These are phyloP conservation scores for Tragulus kanchil DNA, from an alignment of 2,113 vertebrate genomes.

Conservation along the genomic window DNA sequence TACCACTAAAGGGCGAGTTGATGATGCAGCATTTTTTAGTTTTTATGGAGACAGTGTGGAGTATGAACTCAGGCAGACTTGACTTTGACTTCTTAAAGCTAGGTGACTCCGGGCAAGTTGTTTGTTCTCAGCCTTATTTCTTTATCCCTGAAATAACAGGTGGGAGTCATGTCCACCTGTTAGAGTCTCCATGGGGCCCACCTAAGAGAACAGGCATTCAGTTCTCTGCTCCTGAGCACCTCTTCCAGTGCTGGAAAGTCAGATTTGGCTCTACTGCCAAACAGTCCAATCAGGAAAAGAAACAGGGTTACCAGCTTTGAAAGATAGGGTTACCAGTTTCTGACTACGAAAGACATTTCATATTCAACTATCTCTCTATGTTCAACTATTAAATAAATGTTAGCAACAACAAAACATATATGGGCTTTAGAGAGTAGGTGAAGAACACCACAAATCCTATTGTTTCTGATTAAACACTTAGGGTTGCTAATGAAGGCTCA, in stretches of 20 bases:
- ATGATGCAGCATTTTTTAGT: not conserved
- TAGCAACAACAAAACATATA: not conserved
- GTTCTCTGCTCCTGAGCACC: not conserved
- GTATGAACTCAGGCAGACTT: not conserved
- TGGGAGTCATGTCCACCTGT: not conserved
- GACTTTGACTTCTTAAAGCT: not conserved
- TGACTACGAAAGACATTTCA: no score
- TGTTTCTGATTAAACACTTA: conserved; percentile 19
- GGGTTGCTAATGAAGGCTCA: not conserved
- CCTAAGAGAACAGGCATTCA: not conserved
- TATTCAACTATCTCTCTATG: not conserved
- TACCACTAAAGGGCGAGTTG: not conserved
- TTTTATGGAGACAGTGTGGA: not conserved
- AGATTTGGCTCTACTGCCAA: not conserved
- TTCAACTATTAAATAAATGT: conserved; percentile 23
- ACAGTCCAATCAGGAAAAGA: not conserved
- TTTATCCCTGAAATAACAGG: not conserved
- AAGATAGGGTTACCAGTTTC: no score
- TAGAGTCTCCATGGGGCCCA: not conserved
- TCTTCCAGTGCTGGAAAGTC: not conserved
- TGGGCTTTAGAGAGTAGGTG: not conserved
- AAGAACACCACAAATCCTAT: not conserved
- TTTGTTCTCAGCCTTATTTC: not conserved
- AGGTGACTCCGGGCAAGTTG: not conserved
- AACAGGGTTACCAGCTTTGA: no score